These are phyloP conservation scores for Athetis lepigone DNA, from an alignment of 2,888 invertebrate species.

Conservation along the genomic window DNA sequence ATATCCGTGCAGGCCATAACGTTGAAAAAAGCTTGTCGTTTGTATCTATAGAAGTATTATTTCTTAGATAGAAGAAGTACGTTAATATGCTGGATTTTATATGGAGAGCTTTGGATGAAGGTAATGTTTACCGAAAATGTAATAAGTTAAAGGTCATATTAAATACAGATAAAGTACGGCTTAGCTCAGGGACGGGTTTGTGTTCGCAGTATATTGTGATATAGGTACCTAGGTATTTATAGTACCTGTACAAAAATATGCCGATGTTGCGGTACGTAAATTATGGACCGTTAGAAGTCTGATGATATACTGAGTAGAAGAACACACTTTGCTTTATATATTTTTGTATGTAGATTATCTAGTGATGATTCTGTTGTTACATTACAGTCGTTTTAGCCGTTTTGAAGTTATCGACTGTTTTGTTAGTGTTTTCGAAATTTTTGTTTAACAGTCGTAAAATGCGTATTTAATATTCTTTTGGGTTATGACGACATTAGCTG, in stretches of 20 bases:
- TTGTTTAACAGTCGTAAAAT: no score
- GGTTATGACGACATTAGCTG: no score
- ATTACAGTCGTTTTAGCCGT: no score
- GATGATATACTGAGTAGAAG: no score
- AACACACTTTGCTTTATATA: no score
- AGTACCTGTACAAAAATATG: not conserved
- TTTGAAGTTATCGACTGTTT: no score
- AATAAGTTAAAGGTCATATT: conserved; percentile 31
- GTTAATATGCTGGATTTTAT: not conserved
- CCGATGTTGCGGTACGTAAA: not conserved
- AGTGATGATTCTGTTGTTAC: no score
- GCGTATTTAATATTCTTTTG: no score
- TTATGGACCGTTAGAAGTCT: not conserved
- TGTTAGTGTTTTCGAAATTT: no score
- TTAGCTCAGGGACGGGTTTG: not conserved
- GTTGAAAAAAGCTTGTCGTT: no score
- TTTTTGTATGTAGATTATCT: no score
- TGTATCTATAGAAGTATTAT: not conserved
- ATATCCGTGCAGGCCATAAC: no score
- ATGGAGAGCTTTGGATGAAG: conserved; percentile 1
- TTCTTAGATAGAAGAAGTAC: not conserved
- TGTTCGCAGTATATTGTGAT: not conserved
- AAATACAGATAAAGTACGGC: conserved; percentile 20
- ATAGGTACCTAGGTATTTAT: not conserved
- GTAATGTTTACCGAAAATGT: conserved; percentile 20